These are phyloP conservation scores for Nothobranchius kuhntae DNA, from an alignment of 2,113 vertebrate genomes.

Conservation along the genomic window DNA sequence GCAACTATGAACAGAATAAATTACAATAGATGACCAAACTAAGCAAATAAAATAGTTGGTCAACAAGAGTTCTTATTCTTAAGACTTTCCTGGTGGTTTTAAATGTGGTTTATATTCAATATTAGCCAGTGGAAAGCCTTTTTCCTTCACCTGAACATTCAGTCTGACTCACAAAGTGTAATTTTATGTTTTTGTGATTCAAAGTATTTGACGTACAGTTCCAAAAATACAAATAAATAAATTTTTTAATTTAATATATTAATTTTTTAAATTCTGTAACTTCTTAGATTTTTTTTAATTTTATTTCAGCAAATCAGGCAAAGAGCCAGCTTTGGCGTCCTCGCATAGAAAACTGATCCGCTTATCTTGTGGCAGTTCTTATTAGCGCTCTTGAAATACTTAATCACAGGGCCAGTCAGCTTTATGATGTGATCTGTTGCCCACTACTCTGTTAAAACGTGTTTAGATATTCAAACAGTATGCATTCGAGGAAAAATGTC, in stretches of 20 bases:
- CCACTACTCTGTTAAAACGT: slow-evolving; percentile 34
- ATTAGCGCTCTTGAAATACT: neutral
- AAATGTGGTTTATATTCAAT: neutral
- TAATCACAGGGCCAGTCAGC: neutral
- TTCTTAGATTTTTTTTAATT: neutral
- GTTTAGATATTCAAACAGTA: neutral
- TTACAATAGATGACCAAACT: neutral
- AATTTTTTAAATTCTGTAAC: neutral
- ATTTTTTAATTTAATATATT: neutral
- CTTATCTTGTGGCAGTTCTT: slow-evolving; percentile 9
- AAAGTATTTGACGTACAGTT: neutral
- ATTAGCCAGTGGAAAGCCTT: slow-evolving; percentile 9
- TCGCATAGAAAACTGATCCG: neutral
- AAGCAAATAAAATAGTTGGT: neutral
- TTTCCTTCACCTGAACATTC: neutral
- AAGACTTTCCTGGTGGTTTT: neutral
- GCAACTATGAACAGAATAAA: neutral
- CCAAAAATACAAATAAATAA: slow-evolving; percentile 8
- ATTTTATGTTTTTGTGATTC: slow-evolving; percentile 8
- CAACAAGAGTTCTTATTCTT: too few species aligned
- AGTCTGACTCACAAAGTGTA: neutral
- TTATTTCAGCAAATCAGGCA: neutral
- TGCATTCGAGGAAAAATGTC: neutral
- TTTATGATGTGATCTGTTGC: slow-evolving; percentile 27
- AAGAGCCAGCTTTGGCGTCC: neutral